Evolutionary conservation across 2,113 vertebrate genomes (phyloP), one percentile per base, ranked within the genome.

Genomic region (Ageneiosus marmoratus): DNA sequence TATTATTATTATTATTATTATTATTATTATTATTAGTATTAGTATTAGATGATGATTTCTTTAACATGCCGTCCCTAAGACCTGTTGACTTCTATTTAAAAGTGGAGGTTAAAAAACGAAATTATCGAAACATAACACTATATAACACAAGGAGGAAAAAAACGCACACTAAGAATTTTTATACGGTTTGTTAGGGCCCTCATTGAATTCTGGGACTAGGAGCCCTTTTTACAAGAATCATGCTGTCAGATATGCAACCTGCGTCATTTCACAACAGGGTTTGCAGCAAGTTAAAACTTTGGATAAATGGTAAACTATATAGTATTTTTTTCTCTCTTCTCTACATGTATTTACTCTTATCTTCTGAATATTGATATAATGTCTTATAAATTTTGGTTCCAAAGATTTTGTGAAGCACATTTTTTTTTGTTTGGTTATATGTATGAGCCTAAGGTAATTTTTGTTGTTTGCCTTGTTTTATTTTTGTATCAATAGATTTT

Each of bases 11-110:
- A 87, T 90, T 88, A 90, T 89, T 81, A 87, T 80, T 87, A 79
- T 89, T 76, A 88, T 91, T 88, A 86, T 91, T 87, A 69, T 90
- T 83, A 83, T 91, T 83, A 86, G 55, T 79, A 86, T 89, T 76
- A 75, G 88, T 91, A 48, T 56, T 65, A 75, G 51, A 41, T 32
- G 73, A 27, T 24, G 2, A n/a, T 78, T 83, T 77, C 22, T 62
- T 84, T 84, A 67, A 41, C 73, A 60, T 22, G 24, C 73, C 58
- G 65, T 79, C 62, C 69, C 65, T 82, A 27, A 62, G 80, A 46
- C 75, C 74, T 53, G 41, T 65, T 58, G 79, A 56, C 77, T 85
- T 73, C 80, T 55, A 29, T 72, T 62, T 44, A 67, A 83, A 77
- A 18, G 29, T 8, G 73, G 60, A 67, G 72, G 32, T 65, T 15